Conservation (phyloP, 2,888 invertebrate genomes). For the Andrena minutula region DNA sequence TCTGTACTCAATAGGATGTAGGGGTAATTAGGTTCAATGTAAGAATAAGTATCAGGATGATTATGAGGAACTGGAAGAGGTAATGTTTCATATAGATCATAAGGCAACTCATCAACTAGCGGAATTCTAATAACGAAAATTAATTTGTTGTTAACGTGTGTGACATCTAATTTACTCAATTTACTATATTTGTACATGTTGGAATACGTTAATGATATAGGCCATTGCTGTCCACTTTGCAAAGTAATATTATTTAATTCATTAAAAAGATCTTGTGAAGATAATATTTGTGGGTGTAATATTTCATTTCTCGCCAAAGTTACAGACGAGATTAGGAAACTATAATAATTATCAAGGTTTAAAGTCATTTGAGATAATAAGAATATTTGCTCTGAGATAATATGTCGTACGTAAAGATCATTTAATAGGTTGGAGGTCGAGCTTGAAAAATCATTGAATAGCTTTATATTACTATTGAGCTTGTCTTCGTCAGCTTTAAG, state of each 20-base stretch:
- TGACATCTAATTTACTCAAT: neutral
- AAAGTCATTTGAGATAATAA: neutral
- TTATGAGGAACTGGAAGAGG: no score
- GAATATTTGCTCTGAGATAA: constrained; percentile 14
- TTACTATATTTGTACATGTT: constrained; percentile 10
- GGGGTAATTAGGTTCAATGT: no score
- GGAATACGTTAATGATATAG: neutral
- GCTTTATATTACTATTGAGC: constrained; percentile 17
- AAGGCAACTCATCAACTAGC: no score
- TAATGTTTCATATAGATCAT: no score
- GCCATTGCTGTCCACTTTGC: constrained; percentile 5
- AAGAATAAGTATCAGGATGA: no score
- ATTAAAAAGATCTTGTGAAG: neutral
- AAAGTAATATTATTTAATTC: constrained; percentile 2
- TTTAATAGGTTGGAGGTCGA: neutral
- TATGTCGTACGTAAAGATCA: neutral
- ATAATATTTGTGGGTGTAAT: constrained; percentile 15
- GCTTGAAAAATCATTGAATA: constrained; percentile 1
- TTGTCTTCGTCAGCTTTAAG: constrained; percentile 9
- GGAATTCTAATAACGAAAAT: no score
- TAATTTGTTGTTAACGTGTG: neutral
- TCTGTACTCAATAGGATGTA: no score
- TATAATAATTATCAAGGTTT: constrained; percentile 4
- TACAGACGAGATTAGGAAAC: constrained; percentile 6
- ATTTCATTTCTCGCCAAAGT: neutral